Evolutionary conservation across 2,113 vertebrate species (phyloP).

Genomic region (Zosterops hypoxanthus): DNA sequence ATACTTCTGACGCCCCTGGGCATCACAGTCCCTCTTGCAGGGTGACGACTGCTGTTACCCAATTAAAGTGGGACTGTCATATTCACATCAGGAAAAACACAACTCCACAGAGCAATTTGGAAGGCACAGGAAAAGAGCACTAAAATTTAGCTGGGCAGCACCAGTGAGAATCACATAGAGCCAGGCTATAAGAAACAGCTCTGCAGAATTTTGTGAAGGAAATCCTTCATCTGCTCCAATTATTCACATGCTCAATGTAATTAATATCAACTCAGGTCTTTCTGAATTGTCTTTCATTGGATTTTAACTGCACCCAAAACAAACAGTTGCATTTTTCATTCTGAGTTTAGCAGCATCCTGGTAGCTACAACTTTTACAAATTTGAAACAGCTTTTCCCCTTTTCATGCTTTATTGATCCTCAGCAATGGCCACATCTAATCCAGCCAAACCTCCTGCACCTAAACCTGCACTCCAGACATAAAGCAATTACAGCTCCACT

Average conservation of each 20-base stretch:
- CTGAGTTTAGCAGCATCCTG: neutral
- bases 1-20: neutral
- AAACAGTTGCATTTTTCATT: neutral
- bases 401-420: neutral
- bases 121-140: neutral
- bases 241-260: neutral
- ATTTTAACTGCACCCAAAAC: neutral
- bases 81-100: neutral
- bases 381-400: neutral
- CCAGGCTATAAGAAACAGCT: neutral
- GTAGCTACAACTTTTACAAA: neutral
- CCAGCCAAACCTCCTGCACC: neutral
- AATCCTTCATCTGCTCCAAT: neutral
- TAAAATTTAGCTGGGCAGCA: neutral
- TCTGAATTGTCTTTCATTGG: neutral
- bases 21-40: neutral
- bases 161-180: neutral
- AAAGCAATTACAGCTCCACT: conserved; percentile 18
- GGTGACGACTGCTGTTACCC: neutral
- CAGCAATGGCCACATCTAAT: neutral
- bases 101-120: neutral
- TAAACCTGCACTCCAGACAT: neutral
- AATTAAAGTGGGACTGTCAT: neutral
- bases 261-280: neutral
- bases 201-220: neutral